phyloP scores from a whole-genome alignment of 2,888 invertebrate species.

The Drosophila robusta region DNA sequence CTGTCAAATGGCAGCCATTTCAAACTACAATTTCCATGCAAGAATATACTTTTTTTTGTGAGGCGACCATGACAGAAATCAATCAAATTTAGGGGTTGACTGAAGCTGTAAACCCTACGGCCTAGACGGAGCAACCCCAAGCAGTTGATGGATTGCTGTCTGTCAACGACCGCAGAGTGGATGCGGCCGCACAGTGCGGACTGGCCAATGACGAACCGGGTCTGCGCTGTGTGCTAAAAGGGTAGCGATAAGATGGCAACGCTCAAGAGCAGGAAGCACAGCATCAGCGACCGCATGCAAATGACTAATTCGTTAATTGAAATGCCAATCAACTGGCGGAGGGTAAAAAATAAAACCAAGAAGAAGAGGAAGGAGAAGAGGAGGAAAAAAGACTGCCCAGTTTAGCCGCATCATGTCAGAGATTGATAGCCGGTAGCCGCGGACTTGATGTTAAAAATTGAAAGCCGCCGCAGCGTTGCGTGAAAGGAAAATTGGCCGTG shows the following conservation, averaged over 20 bases:
- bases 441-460: conserved; percentile 39
- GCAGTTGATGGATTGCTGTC: conserved; percentile 73
- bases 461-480: conserved; percentile 61
- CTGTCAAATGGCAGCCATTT: too few species aligned
- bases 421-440: conserved; percentile 65
- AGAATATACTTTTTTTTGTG: conserved; percentile 16
- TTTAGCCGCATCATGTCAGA: conserved; percentile 69
- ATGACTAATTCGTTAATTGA: conserved; percentile 83
- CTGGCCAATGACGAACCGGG: conserved; percentile 20
- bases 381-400: conserved; percentile 21
- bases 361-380: neutral
- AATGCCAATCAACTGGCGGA: conserved; percentile 74
- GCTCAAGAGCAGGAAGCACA: conserved; percentile 30
- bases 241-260: conserved; percentile 37
- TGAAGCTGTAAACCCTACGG: conserved; percentile 4
- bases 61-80: conserved; percentile 26
- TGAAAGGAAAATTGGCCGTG: conserved; percentile 65
- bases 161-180: conserved; percentile 46
- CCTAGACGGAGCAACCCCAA: conserved; percentile 15
- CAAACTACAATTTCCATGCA: neutral
- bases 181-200: conserved; percentile 5
- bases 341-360: conserved; percentile 7
- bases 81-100: conserved; percentile 45
- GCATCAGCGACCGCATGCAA: conserved; percentile 48
- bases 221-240: neutral